These are phyloP conservation scores for Drosophila prosaltans DNA, from an alignment of 1,140 invertebrate genomes.

Conservation along the genomic window DNA sequence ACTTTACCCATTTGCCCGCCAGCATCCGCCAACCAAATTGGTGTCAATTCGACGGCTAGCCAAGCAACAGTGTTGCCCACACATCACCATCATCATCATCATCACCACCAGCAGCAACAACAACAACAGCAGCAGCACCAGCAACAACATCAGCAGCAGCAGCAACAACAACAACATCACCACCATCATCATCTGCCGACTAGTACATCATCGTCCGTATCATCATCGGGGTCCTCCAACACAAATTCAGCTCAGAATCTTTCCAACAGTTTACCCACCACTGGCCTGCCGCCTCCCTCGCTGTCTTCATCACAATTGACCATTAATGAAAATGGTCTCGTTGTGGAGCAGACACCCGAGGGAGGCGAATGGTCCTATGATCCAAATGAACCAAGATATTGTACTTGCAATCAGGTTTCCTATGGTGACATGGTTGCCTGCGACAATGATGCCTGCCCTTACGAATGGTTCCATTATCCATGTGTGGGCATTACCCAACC, in stretches of 20 bases:
- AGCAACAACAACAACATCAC: not conserved
- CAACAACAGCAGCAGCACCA: not conserved
- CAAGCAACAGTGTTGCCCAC: not conserved
- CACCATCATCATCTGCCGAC: not conserved
- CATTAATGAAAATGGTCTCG: slow-evolving; percentile 72
- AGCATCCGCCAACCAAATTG: slow-evolving; percentile 30
- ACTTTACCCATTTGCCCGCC: slow-evolving; percentile 38
- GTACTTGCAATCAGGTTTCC: slow-evolving; percentile 98
- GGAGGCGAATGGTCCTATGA: slow-evolving; percentile 93
- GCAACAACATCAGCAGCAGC: not conserved
- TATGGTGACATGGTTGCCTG: slow-evolving; percentile 99
- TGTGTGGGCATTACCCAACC: slow-evolving; percentile 98
- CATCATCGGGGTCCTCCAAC: not conserved
- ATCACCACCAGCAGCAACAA: not conserved
- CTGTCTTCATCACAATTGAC: slow-evolving; percentile 52
- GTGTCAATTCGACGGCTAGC: slow-evolving; percentile 34
- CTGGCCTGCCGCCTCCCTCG: slow-evolving; percentile 41
- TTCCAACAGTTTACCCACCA: slow-evolving; percentile 32
- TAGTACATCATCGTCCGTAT: not conserved
- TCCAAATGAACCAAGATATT: slow-evolving; percentile 97
- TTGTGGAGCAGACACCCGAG: slow-evolving; percentile 84
- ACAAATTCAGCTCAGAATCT: slow-evolving; percentile 3
- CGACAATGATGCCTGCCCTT: slow-evolving; percentile 98
- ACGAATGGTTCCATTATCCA: slow-evolving; percentile 99
- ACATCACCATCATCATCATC: slow-evolving; percentile 1